phyloP scores from a whole-genome alignment of 2,888 invertebrate genomes.

The Caradrina clavipalpis region DNA sequence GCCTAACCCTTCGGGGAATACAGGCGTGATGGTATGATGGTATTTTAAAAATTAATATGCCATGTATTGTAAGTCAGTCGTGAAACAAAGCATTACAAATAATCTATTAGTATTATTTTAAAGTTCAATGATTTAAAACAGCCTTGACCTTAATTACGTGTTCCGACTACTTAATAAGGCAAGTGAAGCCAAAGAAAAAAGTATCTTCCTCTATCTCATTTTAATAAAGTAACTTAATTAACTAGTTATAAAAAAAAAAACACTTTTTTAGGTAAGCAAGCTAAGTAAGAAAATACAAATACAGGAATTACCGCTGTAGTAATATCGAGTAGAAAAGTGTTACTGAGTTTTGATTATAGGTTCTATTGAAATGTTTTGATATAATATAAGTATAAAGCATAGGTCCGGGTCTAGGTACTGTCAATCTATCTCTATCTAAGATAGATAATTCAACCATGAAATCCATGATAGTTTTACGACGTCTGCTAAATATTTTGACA shows the following conservation, averaged over 20 bases:
- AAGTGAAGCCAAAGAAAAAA: slow-evolving; percentile 30
- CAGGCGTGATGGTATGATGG: no score
- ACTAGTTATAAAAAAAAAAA: slow-evolving; percentile 39
- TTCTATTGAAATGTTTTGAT: no score
- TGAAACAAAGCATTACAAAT: slow-evolving; percentile 28
- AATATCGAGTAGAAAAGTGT: slow-evolving; percentile 33
- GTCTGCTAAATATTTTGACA: no score
- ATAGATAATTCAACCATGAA: no score
- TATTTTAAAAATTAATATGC: no score
- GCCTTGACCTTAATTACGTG: slow-evolving; percentile 46
- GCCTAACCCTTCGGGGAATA: no score
- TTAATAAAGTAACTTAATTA: slow-evolving; percentile 26
- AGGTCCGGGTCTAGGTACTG: no score
- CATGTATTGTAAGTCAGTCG: neutral
- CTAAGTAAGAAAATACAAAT: slow-evolving; percentile 29
- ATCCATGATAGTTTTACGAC: no score
- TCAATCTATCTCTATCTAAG: no score
- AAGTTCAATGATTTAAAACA: slow-evolving; percentile 42
- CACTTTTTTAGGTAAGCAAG: slow-evolving; percentile 24
- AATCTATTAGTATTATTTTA: slow-evolving; percentile 13
- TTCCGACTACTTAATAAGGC: slow-evolving; percentile 16
- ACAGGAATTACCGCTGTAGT: slow-evolving; percentile 3
- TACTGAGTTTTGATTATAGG: neutral
- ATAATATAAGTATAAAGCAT: no score
- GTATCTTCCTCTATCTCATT: slow-evolving; percentile 31